phyloP scores from a whole-genome alignment of 2,797 vertebrate species.

The Coregonus sp. region DNA sequence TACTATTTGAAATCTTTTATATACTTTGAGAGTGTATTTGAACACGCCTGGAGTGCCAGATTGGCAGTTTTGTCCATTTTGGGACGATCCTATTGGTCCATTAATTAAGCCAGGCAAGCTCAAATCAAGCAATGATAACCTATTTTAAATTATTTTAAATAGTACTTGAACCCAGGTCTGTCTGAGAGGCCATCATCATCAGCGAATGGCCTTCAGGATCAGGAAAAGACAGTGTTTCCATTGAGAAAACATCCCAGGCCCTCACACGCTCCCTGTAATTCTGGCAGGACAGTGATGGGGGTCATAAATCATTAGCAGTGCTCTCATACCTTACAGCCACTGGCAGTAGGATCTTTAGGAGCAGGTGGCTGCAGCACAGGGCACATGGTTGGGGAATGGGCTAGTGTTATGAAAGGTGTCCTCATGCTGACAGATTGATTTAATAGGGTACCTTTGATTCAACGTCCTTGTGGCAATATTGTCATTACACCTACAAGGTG shows the following conservation, averaged over 20 bases:
- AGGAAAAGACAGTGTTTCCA: constrained; percentile 15
- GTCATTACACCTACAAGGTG: neutral
- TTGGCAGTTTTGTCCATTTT: too few species aligned
- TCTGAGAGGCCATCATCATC: constrained; percentile 18
- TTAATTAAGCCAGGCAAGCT: too few species aligned
- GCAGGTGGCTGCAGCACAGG: constrained; percentile 20
- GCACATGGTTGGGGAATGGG: constrained; percentile 11
- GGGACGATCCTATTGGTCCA: too few species aligned
- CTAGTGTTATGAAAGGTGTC: constrained; percentile 8
- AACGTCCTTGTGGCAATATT: neutral
- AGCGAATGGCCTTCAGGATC: neutral
- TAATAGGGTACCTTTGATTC: neutral
- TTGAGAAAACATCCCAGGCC: constrained; percentile 30
- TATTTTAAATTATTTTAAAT: neutral
- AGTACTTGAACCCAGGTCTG: neutral
- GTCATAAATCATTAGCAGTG: constrained; percentile 10
- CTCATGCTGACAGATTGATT: constrained; percentile 9
- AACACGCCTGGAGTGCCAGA: too few species aligned
- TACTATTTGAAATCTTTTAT: too few species aligned
- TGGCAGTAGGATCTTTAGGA: neutral
- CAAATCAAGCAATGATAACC: too few species aligned
- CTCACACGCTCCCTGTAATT: constrained; percentile 12
- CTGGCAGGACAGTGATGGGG: neutral
- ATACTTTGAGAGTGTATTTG: too few species aligned
- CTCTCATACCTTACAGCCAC: neutral